Base-by-base conservation (phyloP, 2,113 vertebrate species). In the Corydoras sp. region DNA sequence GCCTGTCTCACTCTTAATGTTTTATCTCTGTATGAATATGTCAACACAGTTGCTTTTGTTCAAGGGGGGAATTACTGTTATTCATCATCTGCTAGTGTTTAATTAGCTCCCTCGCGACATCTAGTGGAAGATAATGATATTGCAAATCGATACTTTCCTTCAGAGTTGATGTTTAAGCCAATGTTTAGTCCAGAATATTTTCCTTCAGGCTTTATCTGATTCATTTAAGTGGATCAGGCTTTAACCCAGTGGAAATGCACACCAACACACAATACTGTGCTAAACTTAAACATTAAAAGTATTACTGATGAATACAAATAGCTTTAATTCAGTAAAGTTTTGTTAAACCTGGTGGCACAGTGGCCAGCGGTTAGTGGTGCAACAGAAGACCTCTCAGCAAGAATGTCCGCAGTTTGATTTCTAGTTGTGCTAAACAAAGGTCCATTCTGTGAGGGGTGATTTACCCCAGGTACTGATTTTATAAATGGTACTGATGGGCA, bases 201-300 rank as follows among this genome's bases (percentile, higher is more conserved):
- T 51, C 24, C 73, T 65, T 74, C 18, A 24, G 1, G 63, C 35
- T 53, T 62, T 58, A 75, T 69, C 70, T 72, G 55, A 61, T 64
- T 65, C 55, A 55, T 31, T 65, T 3, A 76, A 76, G 50, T 76
- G 73, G 77, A 73, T 73, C 77, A 79, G 56, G 56, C 64, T 69
- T 75, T 56, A 29, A 49, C 31, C 54, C 59, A 67, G 63, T 60
- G 62, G 61, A 62, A 62, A 48, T 43, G 48, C 63, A n/a, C 18
- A 30, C 24, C 58, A 10, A 51, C 12, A 54, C 62, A 48, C 68
- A 30, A 3, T 43, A 8, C 35, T 43, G 35, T 43, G 35, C 35
- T 43, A 43, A 43, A 43, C 4, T 2, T 43, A 5, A 5, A 43
- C 4, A 2, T 43, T 43, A 43, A 43, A 43, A 4, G 35, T 43